These are phyloP conservation scores for Sylvilagus floridanus DNA, from an alignment of 2,797 vertebrate species.

Conservation along the genomic window DNA sequence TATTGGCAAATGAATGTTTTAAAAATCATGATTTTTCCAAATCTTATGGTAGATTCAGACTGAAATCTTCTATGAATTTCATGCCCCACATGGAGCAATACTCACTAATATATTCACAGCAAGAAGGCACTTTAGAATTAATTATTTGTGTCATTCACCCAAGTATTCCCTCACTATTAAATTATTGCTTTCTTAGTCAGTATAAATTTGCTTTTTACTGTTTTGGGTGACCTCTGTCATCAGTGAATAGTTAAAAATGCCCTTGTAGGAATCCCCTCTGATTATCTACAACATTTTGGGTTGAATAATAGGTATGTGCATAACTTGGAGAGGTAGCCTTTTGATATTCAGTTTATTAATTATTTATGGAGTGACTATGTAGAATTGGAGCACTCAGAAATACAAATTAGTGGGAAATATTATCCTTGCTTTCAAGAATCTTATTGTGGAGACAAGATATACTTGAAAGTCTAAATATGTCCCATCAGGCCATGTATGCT, in stretches of 20 bases:
- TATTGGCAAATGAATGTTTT: slow-evolving; percentile 47
- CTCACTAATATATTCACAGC: slow-evolving; percentile 72
- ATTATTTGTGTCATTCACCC: slow-evolving; percentile 78
- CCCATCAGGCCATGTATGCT: neutral
- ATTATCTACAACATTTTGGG: slow-evolving; percentile 70
- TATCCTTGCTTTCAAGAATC: slow-evolving; percentile 26
- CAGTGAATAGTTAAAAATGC: slow-evolving; percentile 71
- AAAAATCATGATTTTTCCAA: slow-evolving; percentile 40
- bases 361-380: slow-evolving; percentile 63
- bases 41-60: slow-evolving; percentile 47
- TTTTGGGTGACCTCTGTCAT: slow-evolving; percentile 74
- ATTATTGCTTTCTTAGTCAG: slow-evolving; percentile 75
- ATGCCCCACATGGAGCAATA: slow-evolving; percentile 43
- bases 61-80: slow-evolving; percentile 67
- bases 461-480: slow-evolving; percentile 12
- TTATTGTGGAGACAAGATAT: neutral
- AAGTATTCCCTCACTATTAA: slow-evolving; percentile 77
- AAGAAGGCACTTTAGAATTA: slow-evolving; percentile 71
- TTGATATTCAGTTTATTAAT: slow-evolving; percentile 74
- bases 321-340: slow-evolving; percentile 57
- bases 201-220: slow-evolving; percentile 73
- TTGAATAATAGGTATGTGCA: slow-evolving; percentile 65
- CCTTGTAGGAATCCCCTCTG: slow-evolving; percentile 71
- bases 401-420: slow-evolving; percentile 55
- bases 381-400: slow-evolving; percentile 29